phyloP scores from a whole-genome alignment of 2,888 invertebrate species.

The Phyllotreta striolata region DNA sequence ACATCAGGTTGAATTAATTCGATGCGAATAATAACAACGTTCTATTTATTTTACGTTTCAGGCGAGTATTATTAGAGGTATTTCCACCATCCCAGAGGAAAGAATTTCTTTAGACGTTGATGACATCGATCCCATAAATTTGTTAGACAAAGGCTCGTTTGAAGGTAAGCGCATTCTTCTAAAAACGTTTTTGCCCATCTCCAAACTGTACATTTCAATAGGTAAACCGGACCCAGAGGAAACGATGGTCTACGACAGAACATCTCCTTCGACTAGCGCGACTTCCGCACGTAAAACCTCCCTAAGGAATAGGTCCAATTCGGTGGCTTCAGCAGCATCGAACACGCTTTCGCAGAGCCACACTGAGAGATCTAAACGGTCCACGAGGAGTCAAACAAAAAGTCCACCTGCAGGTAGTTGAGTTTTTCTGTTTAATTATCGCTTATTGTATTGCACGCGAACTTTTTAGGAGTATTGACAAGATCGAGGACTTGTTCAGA shows the following conservation, averaged over 20 bases:
- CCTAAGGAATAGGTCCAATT: slow-evolving; percentile 43
- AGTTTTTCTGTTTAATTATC: not conserved
- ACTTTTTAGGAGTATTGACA: slow-evolving; percentile 40
- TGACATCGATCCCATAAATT: slow-evolving; percentile 59
- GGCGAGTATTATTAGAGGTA: slow-evolving; percentile 59
- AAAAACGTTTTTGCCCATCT: not conserved
- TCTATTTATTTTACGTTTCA: slow-evolving; percentile 10
- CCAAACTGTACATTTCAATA: slow-evolving; percentile 31
- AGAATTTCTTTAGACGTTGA: slow-evolving; percentile 16
- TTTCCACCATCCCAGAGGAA: slow-evolving; percentile 21
- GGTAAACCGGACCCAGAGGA: slow-evolving; percentile 55
- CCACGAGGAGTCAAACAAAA: slow-evolving; percentile 25
- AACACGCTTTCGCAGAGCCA: slow-evolving; percentile 22
- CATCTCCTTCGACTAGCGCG: slow-evolving; percentile 46
- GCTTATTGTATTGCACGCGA: not conserved
- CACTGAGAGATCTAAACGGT: slow-evolving; percentile 31
- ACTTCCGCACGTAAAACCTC: slow-evolving; percentile 32
- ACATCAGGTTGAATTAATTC: slow-evolving; percentile 53
- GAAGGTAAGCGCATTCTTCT: slow-evolving; percentile 58
- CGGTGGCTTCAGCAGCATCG: slow-evolving; percentile 42
- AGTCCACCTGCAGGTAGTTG: slow-evolving; percentile 37
- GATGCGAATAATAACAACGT: not conserved
- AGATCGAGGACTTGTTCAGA: slow-evolving; percentile 43
- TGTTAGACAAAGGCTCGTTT: slow-evolving; percentile 63
- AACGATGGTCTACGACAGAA: slow-evolving; percentile 47